A percentile compares a stretch with the other conserved stretches of the same genome.
Evolutionary conservation across 2,797 vertebrate species (phyloP).

Genomic region (Sebastes miniatus): DNA sequence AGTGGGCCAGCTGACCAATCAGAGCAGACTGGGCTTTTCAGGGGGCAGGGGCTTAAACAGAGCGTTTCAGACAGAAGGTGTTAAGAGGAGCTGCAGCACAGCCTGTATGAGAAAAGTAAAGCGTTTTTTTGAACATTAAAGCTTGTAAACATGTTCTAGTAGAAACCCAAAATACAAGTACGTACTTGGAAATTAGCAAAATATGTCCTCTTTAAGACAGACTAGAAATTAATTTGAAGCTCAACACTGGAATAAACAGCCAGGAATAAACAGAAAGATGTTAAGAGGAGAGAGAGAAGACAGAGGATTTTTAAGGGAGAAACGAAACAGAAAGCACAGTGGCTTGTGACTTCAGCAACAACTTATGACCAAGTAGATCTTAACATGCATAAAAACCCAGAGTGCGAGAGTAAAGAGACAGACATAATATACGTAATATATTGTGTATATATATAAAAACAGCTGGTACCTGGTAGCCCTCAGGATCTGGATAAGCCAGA

Average conservation of each 20-base stretch:
- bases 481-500: conserved; percentile 87
- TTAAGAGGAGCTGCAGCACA: too few relatives aligned
- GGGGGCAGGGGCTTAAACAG: too few relatives aligned
- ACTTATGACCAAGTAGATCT: neutral
- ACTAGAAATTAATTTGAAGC: neutral
- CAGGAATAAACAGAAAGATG: neutral
- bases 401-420: conserved; percentile 1
- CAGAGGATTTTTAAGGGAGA: neutral
- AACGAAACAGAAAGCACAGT: neutral
- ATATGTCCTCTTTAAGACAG: neutral
- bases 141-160: too few relatives aligned
- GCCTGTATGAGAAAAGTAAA: too few relatives aligned
- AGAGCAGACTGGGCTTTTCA: too few relatives aligned
- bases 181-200: too few relatives aligned
- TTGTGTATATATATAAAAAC: neutral
- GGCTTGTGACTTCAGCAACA: neutral
- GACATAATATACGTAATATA: neutral
- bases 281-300: neutral
- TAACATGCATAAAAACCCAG: neutral
- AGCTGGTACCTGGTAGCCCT: conserved; percentile 88
- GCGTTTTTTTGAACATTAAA: too few relatives aligned
- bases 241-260: neutral
- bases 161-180: too few relatives aligned
- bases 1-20: too few relatives aligned
- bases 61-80: too few relatives aligned